Evolutionary conservation across 1,140 invertebrate genomes (phyloP).

Genomic region (Neelides sp.): DNA sequence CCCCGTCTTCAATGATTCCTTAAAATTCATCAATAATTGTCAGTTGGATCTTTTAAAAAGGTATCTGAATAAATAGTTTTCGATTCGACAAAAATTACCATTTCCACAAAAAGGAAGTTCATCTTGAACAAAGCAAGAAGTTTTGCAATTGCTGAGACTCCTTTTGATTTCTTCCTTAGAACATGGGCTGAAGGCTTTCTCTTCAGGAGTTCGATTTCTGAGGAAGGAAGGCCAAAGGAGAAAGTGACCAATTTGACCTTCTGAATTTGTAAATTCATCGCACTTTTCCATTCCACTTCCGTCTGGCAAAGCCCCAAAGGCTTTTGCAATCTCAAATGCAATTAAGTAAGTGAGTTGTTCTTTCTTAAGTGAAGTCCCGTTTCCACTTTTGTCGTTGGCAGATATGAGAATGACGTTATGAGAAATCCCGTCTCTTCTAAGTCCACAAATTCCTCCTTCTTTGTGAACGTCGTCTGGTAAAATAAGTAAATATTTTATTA

Average conservation of each 20-base stretch:
- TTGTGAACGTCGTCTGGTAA: too few relatives aligned
- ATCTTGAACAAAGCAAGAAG: constrained; percentile 24
- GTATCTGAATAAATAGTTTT: neutral
- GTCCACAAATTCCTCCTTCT: constrained; percentile 20
- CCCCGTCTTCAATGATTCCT: constrained; percentile 27
- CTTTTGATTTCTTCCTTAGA: constrained; percentile 10
- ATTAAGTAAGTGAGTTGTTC: constrained; percentile 25
- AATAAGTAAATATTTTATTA: too few relatives aligned
- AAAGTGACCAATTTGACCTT: constrained; percentile 8
- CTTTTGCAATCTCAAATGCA: constrained; percentile 22
- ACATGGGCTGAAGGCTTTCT: constrained; percentile 23
- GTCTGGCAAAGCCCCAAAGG: constrained; percentile 23
- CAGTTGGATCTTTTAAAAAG: neutral
- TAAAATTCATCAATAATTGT: too few relatives aligned
- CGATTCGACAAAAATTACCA: constrained; percentile 14
- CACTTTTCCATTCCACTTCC: constrained; percentile 19
- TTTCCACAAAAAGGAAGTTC: constrained; percentile 29
- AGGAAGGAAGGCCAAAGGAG: constrained; percentile 27
- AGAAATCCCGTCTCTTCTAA: constrained; percentile 2
- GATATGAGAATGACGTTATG: constrained; percentile 27
- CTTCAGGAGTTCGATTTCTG: constrained; percentile 13
- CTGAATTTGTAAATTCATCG: constrained; percentile 18
- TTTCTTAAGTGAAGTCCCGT: constrained; percentile 8
- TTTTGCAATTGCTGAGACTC: constrained; percentile 16
- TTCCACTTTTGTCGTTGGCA: constrained; percentile 16